phyloP scores from a whole-genome alignment of 2,797 vertebrate species.

The Aselliscus stoliczkanus region DNA sequence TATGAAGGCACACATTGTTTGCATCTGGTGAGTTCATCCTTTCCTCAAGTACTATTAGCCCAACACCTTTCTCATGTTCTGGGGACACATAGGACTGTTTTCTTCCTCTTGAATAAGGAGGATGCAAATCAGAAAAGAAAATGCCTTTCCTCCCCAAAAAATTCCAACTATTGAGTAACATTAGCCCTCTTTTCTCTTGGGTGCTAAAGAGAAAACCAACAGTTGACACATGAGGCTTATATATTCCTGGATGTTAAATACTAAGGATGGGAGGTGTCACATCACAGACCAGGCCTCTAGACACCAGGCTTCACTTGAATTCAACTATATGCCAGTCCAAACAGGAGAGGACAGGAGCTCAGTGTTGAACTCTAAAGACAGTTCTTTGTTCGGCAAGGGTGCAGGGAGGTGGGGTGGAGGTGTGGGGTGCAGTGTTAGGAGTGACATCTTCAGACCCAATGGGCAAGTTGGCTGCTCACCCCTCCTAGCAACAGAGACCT shows the following conservation, averaged over 20 bases:
- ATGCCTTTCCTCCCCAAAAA: neutral
- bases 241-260: neutral
- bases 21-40: neutral
- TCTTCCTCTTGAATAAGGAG: neutral
- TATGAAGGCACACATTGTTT: neutral
- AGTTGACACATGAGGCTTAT: rapidly evolving
- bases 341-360: neutral
- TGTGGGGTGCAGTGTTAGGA: neutral
- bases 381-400: neutral
- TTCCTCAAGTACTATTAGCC: neutral
- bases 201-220: neutral
- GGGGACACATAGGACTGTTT: neutral
- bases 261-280: neutral
- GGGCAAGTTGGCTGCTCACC: neutral
- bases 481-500: neutral
- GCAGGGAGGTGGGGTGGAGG: neutral
- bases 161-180: neutral
- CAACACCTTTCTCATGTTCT: neutral
- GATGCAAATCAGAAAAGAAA: neutral
- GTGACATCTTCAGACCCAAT: rapidly evolving
- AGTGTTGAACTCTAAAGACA: neutral
- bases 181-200: neutral
- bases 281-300: neutral
- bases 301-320: neutral
- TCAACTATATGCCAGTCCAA: neutral